Evolutionary conservation across 2,797 vertebrate genomes (phyloP).

Genomic region (Tarsius wallacei): DNA sequence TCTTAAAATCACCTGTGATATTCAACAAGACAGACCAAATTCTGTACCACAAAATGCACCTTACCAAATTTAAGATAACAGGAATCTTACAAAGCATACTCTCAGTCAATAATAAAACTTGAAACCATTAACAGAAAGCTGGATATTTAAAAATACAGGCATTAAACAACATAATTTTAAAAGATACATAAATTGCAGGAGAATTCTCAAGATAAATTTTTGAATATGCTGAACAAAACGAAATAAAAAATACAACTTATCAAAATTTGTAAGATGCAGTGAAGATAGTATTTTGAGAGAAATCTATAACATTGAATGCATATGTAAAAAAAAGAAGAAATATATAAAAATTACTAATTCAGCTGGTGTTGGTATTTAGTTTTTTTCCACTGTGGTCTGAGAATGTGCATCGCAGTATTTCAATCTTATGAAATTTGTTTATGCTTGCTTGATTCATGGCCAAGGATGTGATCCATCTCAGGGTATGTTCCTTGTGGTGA

Average conservation of each 20-base stretch:
- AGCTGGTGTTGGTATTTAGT: no score
- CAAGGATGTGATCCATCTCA: no score
- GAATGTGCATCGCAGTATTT: no score
- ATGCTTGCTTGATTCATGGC: no score
- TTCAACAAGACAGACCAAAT: background rate
- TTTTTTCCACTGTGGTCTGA: no score
- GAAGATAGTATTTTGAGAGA: background rate
- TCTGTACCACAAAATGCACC: background rate
- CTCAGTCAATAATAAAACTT: background rate
- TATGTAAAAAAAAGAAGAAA: background rate
- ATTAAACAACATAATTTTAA: background rate
- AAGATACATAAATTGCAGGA: background rate
- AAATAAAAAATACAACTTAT: background rate
- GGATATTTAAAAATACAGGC: background rate
- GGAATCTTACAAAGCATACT: background rate
- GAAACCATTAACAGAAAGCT: background rate
- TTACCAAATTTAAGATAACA: background rate
- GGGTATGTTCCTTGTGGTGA: no score
- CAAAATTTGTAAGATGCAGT: background rate
- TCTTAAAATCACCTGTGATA: background rate
- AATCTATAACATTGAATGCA: background rate
- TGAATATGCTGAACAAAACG: background rate
- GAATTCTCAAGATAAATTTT: background rate
- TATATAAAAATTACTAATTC: no score
- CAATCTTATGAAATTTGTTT: no score